Base-by-base conservation (phyloP, 2,113 vertebrate species). In the Glaucomys volans region DNA sequence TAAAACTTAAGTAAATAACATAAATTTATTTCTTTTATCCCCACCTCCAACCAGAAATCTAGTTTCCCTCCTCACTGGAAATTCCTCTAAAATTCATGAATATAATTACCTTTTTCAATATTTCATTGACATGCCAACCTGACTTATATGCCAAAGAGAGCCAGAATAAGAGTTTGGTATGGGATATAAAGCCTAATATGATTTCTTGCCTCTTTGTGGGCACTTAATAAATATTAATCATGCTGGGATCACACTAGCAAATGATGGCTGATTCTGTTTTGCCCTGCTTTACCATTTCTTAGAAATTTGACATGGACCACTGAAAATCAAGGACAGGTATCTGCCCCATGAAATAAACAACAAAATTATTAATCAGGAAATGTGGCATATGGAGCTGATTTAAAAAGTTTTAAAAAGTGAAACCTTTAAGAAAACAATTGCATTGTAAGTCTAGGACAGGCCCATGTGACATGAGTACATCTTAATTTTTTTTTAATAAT, bases 21-120 rank as follows among this genome's bases (percentile, higher is more conserved):
- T 44, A 81, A 82, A 79, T n/a, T 12, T 4, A 75, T 75, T 88
- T 81, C 11, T 91, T 75, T 47, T 57, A 67, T 57, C 64, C 5
- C 86, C 26, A 57, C 26, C 40, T 74, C n/a, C 50, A 47, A 77
- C 42, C 40, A 91, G 13, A 22, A 44, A 86, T 32, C 40, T 93
- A 82, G 50, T 66, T 14, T 96, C 44, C 12, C 69, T 88, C 32
- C 35, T 6, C 71, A 50, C 5, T 62, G 44, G 50, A 86, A 80
- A 71, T 87, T 85, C 86, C 40, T 91, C 50, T 2, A 77, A 94
- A 96, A 54, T 4, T 90, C 17, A 82, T 94, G 59, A 93, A 92
- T 94, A 82, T 94, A 69, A 91, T 97, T 91, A 94, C 11, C 35
- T 94, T 90, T 97, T 92, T 40, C 85, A 96, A 85, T 96, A 95